Percentiles rank a stretch among this genome's conserved stretches.
phyloP scores from a whole-genome alignment of 2,888 invertebrate genomes.

The Meghimatium bilineatum region DNA sequence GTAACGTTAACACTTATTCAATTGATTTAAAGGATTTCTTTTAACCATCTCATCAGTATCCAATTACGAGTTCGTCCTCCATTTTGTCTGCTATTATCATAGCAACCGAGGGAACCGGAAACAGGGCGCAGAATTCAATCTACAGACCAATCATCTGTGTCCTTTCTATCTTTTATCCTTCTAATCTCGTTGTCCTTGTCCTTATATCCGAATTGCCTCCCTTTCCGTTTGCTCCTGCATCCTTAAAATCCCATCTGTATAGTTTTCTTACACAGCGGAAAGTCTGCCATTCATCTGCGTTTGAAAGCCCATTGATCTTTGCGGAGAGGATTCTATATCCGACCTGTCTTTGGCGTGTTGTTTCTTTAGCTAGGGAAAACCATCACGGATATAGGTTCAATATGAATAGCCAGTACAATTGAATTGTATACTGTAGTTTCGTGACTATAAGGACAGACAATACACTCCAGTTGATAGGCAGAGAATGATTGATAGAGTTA shows the following conservation, averaged over 20 bases:
- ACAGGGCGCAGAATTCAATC: constrained; percentile 45
- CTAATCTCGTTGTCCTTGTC: constrained; percentile 47
- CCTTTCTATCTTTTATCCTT: constrained; percentile 39
- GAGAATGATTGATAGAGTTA: not conserved
- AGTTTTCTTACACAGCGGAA: constrained; percentile 22
- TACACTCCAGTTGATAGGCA: not conserved
- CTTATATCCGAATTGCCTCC: constrained; percentile 36
- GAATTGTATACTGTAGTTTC: not conserved
- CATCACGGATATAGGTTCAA: not conserved
- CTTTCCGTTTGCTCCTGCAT: constrained; percentile 12
- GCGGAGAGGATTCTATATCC: constrained; percentile 14
- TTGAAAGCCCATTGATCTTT: constrained; percentile 39
- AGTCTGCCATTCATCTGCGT: constrained; percentile 36
- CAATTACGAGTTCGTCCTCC: constrained; percentile 38
- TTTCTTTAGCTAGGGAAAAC: not conserved
- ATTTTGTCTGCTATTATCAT: constrained; percentile 45
- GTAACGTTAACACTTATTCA: constrained; percentile 12
- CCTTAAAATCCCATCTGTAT: constrained; percentile 39
- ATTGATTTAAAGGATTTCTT: constrained; percentile 34
- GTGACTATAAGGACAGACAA: not conserved
- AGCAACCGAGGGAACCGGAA: constrained; percentile 38
- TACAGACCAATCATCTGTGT: constrained; percentile 39
- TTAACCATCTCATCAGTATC: constrained; percentile 46
- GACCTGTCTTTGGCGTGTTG: constrained; percentile 7
- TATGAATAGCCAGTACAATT: not conserved